Percentiles rank a stretch among this genome's conserved stretches.
Conservation (phyloP, 2,113 vertebrate species). For the Bostrychus sinensis region DNA sequence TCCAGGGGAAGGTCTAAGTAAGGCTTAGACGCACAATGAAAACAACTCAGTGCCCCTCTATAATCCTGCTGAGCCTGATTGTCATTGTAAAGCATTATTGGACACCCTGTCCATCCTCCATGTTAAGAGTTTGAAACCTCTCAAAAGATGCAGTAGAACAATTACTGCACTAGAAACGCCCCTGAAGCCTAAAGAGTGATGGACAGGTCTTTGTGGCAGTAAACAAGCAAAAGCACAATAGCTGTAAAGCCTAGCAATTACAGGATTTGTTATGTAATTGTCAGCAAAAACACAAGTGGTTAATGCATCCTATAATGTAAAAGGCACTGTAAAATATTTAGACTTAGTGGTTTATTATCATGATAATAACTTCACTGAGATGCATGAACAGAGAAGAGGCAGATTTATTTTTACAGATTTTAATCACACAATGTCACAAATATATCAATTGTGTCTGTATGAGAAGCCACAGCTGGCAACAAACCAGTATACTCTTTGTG, state of each 20-base stretch:
- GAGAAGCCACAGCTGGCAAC: no score
- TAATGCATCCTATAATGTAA: conserved; percentile 28
- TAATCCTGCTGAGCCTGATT: not conserved
- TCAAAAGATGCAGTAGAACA: not conserved
- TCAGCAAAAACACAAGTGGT: conserved; percentile 4
- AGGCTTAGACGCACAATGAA: conserved; percentile 18
- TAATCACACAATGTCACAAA: no score
- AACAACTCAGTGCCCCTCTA: conserved; percentile 1
- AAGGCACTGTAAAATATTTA: not conserved
- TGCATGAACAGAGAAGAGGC: no score
- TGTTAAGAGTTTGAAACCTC: not conserved
- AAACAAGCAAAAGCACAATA: conserved; percentile 46
- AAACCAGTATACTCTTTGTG: no score
- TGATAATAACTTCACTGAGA: no score
- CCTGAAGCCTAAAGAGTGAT: not conserved
- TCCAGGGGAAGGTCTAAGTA: conserved; percentile 13
- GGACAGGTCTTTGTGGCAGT: conserved; percentile 16
- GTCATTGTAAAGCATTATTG: conserved; percentile 1
- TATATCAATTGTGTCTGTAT: no score
- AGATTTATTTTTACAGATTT: no score
- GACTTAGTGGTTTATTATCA: no score
- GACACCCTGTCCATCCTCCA: not conserved
- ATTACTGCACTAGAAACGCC: not conserved
- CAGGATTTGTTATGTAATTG: conserved; percentile 52
- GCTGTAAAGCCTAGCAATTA: conserved; percentile 45